A percentile compares a stretch with the other conserved stretches of the same genome.
These are phyloP conservation scores for Odontocolon sp. DNA, from an alignment of 2,888 invertebrate species.

Conservation along the genomic window DNA sequence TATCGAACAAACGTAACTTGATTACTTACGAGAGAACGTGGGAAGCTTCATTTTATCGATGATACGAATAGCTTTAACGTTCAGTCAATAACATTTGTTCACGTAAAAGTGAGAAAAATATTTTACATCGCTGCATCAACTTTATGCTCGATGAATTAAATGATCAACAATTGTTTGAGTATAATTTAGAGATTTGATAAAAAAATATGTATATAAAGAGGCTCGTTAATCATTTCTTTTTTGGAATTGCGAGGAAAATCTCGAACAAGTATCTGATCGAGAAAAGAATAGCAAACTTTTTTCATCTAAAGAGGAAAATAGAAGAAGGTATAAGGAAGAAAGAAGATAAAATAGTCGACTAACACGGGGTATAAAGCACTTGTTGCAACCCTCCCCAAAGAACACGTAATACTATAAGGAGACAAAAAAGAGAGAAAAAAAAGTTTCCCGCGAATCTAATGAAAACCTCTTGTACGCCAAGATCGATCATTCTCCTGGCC, in stretches of 20 bases:
- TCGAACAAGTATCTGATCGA: too few species aligned
- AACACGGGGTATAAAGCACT: conserved; percentile 29
- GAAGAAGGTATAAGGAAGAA: not conserved
- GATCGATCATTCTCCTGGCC: conserved; percentile 21
- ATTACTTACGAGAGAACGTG: conserved; percentile 30
- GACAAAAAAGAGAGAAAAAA: not conserved
- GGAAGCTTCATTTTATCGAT: conserved; percentile 39
- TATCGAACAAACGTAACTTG: conserved; percentile 5
- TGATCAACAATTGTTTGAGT: too few species aligned
- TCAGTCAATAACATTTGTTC: too few species aligned
- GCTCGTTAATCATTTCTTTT: too few species aligned
- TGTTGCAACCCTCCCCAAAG: conserved; percentile 27
- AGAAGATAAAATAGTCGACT: conserved; percentile 26
- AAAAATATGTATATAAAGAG: too few species aligned
- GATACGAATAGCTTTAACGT: too few species aligned
- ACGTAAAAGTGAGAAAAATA: too few species aligned
- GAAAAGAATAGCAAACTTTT: too few species aligned
- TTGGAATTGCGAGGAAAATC: too few species aligned
- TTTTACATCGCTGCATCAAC: too few species aligned
- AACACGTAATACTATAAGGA: conserved; percentile 19
- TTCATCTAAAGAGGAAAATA: not conserved
- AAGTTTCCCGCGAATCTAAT: conserved; percentile 18
- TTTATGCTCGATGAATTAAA: too few species aligned
- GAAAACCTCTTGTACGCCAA: conserved; percentile 18
- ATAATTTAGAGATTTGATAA: too few species aligned